A percentile compares a stretch with the other conserved stretches of the same genome.
Conservation (phyloP, 2,113 vertebrate species). For the Equus przewalskii region DNA sequence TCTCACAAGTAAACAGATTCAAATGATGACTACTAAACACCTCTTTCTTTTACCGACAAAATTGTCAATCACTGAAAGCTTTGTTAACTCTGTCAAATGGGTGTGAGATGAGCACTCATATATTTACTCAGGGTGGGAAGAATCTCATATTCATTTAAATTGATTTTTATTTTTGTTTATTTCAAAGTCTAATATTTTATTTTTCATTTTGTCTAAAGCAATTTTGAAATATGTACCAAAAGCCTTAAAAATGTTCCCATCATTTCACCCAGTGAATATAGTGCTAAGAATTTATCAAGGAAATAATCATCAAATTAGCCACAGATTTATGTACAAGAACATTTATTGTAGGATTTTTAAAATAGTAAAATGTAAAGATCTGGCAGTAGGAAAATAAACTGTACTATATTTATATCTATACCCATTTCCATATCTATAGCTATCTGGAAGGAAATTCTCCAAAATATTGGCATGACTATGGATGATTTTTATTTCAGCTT, state of each 20-base stretch:
- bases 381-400: neutral
- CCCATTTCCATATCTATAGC: neutral
- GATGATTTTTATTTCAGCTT: neutral
- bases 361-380: neutral
- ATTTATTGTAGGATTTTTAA: neutral
- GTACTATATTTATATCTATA: neutral
- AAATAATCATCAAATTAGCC: neutral
- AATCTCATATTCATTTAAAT: neutral
- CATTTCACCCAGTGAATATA: neutral
- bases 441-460: neutral
- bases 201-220: slow-evolving; percentile 1
- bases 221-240: neutral
- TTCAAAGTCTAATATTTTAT: neutral
- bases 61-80: neutral
- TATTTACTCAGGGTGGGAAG: neutral
- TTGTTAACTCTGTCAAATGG: neutral
- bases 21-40: neutral
- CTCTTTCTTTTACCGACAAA: neutral
- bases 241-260: neutral
- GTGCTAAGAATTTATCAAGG: neutral
- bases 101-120: neutral
- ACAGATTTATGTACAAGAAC: neutral
- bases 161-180: neutral
- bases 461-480: neutral
- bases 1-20: neutral